phyloP scores from a whole-genome alignment of 2,113 vertebrate species.

The Athene cunicularia region DNA sequence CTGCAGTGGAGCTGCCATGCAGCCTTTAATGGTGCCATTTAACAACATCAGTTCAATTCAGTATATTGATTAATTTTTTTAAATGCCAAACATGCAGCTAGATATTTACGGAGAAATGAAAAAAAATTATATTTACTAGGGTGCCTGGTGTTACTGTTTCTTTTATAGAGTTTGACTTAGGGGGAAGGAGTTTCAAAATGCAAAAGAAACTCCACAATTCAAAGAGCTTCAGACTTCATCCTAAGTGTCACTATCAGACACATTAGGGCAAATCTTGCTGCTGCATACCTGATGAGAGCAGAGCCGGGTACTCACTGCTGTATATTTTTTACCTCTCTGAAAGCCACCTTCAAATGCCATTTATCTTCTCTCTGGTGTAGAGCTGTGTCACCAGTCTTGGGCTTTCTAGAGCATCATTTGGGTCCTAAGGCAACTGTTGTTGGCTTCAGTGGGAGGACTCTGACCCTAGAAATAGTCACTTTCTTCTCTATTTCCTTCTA shows the following conservation, averaged over 20 bases:
- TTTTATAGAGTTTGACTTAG: not conserved
- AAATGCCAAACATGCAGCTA: not conserved
- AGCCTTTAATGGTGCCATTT: not conserved
- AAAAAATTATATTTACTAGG: fast-evolving
- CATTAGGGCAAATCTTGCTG: not conserved
- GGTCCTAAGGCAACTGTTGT: not conserved
- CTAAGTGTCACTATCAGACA: not conserved
- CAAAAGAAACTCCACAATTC: not conserved
- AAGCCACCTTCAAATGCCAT: not conserved
- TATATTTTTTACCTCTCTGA: fast-evolving
- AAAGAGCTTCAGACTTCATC: not conserved
- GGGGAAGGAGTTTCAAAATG: not conserved
- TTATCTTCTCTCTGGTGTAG: not conserved
- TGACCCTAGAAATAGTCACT: not conserved
- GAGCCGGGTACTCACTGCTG: fast-evolving
- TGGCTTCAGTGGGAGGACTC: not conserved
- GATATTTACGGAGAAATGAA: not conserved
- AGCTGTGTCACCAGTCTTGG: not conserved
- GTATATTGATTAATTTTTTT: not conserved
- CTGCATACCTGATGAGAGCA: not conserved
- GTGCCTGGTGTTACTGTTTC: fast-evolving
- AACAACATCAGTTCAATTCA: not conserved
- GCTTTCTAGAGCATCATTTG: not conserved
- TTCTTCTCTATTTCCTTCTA: not conserved
- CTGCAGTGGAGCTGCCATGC: not conserved